A percentile compares a stretch with the other conserved stretches of the same genome.
Conservation (phyloP, 1,140 invertebrate genomes). For the Euwallacea similis region DNA sequence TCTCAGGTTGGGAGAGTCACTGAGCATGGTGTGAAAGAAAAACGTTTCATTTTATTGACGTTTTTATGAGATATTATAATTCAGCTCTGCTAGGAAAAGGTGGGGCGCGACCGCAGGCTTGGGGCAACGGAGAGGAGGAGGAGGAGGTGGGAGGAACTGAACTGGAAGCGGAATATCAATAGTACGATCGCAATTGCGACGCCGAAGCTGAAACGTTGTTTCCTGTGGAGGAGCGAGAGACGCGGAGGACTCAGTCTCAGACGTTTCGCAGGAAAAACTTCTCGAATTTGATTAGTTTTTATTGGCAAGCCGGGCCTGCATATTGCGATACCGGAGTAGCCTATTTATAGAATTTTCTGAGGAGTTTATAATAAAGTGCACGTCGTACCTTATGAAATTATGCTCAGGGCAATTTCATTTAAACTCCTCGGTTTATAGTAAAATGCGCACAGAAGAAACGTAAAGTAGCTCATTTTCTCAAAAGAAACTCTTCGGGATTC, state of each 20-base stretch:
- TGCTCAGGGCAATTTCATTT: no score
- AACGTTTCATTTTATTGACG: conserved; percentile 44
- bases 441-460: no score
- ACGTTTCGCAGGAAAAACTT: background rate
- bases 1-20: no score
- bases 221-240: conserved; percentile 17
- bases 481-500: no score
- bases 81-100: conserved; percentile 38
- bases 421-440: no score
- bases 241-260: background rate
- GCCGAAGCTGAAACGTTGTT: conserved; percentile 42
- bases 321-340: background rate
- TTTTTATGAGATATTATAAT: conserved; percentile 49
- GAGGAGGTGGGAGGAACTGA: conserved; percentile 42
- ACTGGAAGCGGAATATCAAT: conserved; percentile 54
- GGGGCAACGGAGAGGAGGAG: conserved; percentile 22
- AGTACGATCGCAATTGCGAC: conserved; percentile 53
- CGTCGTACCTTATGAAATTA: no score
- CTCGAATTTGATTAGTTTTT: conserved; percentile 11
- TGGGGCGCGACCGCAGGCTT: conserved; percentile 34
- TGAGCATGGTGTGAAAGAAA: conserved; percentile 35
- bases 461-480: no score
- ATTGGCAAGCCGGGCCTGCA: background rate
- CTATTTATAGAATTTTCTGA: no score
- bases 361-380: no score